Conservation (phyloP, 2,888 invertebrate species). For the Drosophila atroscutellata region DNA sequence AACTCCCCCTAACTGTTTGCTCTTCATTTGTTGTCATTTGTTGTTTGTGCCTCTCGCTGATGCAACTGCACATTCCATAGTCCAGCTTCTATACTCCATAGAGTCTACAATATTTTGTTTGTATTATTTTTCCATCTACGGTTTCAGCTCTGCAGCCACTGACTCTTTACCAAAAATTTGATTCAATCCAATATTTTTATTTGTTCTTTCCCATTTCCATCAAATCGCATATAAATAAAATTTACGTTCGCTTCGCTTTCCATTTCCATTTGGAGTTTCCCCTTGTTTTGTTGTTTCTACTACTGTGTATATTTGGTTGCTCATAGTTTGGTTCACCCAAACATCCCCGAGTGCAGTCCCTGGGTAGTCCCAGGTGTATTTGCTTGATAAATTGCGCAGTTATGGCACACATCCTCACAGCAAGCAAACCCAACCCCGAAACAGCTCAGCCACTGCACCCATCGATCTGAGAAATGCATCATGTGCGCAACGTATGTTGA, state of each 20-base stretch:
- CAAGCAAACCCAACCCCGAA: constrained; percentile 6
- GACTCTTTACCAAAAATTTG: constrained; percentile 63
- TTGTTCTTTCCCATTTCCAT: constrained; percentile 50
- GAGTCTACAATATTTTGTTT: background rate
- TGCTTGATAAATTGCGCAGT: constrained; percentile 75
- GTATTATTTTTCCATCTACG: constrained; percentile 19
- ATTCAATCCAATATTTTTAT: constrained; percentile 73
- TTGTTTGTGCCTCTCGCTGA: constrained; percentile 48
- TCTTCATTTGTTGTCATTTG: constrained; percentile 67
- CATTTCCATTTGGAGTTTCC: constrained; percentile 59
- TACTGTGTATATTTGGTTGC: constrained; percentile 19
- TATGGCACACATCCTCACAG: constrained; percentile 49
- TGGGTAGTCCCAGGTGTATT: constrained; percentile 71
- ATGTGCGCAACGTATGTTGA: constrained; percentile 67
- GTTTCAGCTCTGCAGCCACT: constrained; percentile 17
- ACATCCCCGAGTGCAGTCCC: constrained; percentile 61
- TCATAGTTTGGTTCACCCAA: constrained; percentile 47
- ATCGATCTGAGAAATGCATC: constrained; percentile 71
- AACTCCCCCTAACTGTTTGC: constrained; percentile 31
- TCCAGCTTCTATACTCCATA: background rate
- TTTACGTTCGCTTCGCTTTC: constrained; percentile 50
- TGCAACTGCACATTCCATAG: constrained; percentile 45
- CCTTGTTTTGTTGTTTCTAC: constrained; percentile 51
- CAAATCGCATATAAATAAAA: constrained; percentile 71
- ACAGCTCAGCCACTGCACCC: constrained; percentile 11